Evolutionary conservation across 2,797 vertebrate species (phyloP), one percentile per base, ranked within the genome.

Genomic region (Pseudochromis fuscus): DNA sequence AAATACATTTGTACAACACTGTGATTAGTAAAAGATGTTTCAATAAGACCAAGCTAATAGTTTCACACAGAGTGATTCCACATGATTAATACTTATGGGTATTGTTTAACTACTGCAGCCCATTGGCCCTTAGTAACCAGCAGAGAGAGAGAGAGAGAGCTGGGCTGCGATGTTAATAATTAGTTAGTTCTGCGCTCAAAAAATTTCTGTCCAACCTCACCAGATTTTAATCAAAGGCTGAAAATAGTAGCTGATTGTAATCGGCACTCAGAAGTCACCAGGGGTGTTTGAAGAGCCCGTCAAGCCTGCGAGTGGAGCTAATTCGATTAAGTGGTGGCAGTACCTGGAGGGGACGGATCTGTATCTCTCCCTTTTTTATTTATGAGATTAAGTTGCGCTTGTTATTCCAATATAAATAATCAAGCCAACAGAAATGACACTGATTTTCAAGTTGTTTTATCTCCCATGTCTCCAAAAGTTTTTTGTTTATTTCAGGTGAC

Each of bases 161-260:
- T 66, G 71, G 79, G 81, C 85, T 85, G 65, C 67, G 27, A 87
- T 91, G 88, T 91, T 92, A 93, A 92, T 93, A 94, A 94, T 94
- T 92, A 93, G 89, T 88, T 90, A 87, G 87, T 89, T 92, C 90
- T 85, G 86, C 68, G 59, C 66, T 88, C 84, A 75, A 88, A 86
- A 89, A 87, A 77, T 87, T 75, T 91, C 86, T 87, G 93, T 92
- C 91, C 86, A 92, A 93, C 88, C 84, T 90, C 87, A 85, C 86
- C 87, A 91, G 94, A 94, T 93, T 94, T 94, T 94, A 94, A 94
- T 94, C 92, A 94, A 94, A 94, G 88, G 87, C 85, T 93, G 91
- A 93, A 94, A 93, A 93, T 90, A 93, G 93, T 90, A 90, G 87
- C 92, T 93, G 94, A 94, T 95, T 94, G 90, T 93, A 94, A 95